Evolutionary conservation across 2,113 vertebrate genomes (phyloP), one percentile per base, ranked within the genome.

Genomic region (Gobiocypris rarus): DNA sequence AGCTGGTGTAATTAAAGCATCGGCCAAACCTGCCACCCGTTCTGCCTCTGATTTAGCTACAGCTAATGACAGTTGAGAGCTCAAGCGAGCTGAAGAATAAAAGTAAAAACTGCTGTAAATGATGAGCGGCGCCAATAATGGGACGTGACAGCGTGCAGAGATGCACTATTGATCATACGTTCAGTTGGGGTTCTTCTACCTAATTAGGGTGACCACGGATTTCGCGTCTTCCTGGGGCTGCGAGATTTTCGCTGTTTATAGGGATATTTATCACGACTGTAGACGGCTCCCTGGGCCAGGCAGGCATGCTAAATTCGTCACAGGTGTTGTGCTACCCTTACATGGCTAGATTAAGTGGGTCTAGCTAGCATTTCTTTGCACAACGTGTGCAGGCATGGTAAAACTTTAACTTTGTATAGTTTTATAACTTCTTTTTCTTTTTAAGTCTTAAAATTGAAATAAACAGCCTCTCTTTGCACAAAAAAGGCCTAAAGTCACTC

Each of bases 81-180:
- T 88, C 77, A 0, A 82, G 87, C 86, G 75, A 69, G 28, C 73
- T 17, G 48, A 52, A 76, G n/a, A 83, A 87, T 10, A 22, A 63
- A 81, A 80, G 90, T 63, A 90, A 89, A 87, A 90, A 91, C 83
- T 1, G 14, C 65, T 73, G 17, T 41, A 84, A 84, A 52, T 87
- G 75, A 80, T 69, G 56, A 45, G 58, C 75, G 38, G 9, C 19
- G 13, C 65, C 8, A 22, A 73, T 84, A 84, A 84, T 84, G 38
- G 38, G 75, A n/a, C 10, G 52, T 59, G 75, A 59, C 65, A 45
- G 9, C 2, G 45, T 3, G 31, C 82, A 84, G 85, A 88, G 87
- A 89, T 69, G 88, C 89, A 79, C 89, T 88, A 91, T 88, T 87
- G 86, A 89, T 89, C 85, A 71, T 58, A 81, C 56, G 2, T 80